Evolutionary conservation across 2,888 invertebrate genomes (phyloP).

Genomic region (Drosophila mimica): DNA sequence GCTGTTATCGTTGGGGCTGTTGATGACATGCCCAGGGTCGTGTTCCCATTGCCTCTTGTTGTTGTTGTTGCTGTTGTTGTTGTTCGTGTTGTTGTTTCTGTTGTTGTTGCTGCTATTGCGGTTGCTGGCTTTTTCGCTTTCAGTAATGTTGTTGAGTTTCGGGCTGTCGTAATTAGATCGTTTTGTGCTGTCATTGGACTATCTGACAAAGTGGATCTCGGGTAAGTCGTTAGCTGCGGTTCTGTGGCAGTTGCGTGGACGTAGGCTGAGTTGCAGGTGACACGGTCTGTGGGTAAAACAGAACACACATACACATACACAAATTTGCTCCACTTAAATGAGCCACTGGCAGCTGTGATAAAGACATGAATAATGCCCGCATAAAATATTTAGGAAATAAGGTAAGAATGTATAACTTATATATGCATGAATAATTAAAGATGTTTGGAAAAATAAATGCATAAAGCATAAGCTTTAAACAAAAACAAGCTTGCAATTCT

Average conservation of each 20-base stretch:
- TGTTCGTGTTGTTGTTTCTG: constrained; percentile 28
- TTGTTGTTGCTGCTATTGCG: constrained; percentile 24
- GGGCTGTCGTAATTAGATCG: constrained; percentile 75
- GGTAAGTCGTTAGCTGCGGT: constrained; percentile 56
- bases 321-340: constrained; percentile 31
- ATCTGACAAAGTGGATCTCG: constrained; percentile 77
- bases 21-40: constrained; percentile 65
- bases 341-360: constrained; percentile 25
- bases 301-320: constrained; percentile 19
- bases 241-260: constrained; percentile 21
- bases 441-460: neutral
- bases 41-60: constrained; percentile 23
- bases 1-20: constrained; percentile 55
- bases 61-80: constrained; percentile 12
- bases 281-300: constrained; percentile 58
- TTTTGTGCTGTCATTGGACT: constrained; percentile 76
- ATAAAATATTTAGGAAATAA: constrained; percentile 2
- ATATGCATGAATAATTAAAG: neutral
- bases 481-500: neutral
- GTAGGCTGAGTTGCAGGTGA: constrained; percentile 65
- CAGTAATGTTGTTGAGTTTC: constrained; percentile 57
- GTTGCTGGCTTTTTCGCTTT: constrained; percentile 57
- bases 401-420: neutral
- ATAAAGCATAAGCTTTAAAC: neutral
- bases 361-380: constrained; percentile 26